Conservation (phyloP, 2,113 vertebrate species). For the Kryptolebias marmoratus region DNA sequence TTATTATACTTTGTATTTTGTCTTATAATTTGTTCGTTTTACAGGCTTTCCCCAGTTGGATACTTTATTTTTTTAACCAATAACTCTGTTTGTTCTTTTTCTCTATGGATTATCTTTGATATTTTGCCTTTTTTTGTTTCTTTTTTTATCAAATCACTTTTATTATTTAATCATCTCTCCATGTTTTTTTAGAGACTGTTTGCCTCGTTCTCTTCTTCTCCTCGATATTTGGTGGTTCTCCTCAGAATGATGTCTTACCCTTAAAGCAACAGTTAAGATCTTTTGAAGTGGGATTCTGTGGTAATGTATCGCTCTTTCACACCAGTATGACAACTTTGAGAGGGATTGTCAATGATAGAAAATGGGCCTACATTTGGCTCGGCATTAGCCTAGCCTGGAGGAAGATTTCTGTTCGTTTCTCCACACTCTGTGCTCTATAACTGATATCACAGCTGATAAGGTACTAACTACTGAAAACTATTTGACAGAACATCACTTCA, state of each 20-base stretch:
- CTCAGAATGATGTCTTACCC: conserved; percentile 55
- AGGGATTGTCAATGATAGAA: too few relatives aligned
- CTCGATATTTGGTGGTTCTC: conserved; percentile 43
- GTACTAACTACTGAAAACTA: too few relatives aligned
- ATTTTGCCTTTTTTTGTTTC: neutral
- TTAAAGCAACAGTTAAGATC: conserved; percentile 4
- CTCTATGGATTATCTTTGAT: neutral
- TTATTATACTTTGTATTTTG: neutral
- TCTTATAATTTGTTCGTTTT: neutral
- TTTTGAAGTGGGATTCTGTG: too few relatives aligned
- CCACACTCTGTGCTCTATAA: too few relatives aligned
- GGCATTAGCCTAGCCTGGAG: too few relatives aligned
- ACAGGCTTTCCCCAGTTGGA: neutral
- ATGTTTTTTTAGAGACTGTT: neutral
- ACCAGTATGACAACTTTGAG: too few relatives aligned
- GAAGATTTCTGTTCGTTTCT: too few relatives aligned
- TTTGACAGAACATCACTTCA: too few relatives aligned
- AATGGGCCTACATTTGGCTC: too few relatives aligned
- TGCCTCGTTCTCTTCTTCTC: conserved; percentile 13
- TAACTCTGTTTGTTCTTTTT: neutral
- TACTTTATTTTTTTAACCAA: neutral
- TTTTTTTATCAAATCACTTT: neutral
- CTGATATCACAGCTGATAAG: too few relatives aligned
- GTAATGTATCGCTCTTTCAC: too few relatives aligned
- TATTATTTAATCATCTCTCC: neutral